Base-by-base conservation (phyloP, 2,113 vertebrate species). In the Grus americana region DNA sequence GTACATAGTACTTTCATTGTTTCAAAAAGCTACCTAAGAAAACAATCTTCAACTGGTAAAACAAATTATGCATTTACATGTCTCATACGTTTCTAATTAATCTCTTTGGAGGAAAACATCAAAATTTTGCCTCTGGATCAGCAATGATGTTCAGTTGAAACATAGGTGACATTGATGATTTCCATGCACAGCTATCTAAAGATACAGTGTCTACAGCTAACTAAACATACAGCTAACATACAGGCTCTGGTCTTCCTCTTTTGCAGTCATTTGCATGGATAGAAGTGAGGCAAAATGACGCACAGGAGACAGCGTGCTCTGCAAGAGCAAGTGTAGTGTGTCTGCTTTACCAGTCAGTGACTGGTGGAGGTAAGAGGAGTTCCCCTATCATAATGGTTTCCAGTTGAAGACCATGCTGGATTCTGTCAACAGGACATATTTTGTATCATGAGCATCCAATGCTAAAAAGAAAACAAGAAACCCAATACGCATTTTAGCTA, bases 101-200 rank as follows among this genome's bases (percentile, higher is more conserved):
- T 40, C 55, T 63, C 0, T 38, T 72, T 44, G 30, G 47, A 54
- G 24, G 34, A 75, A 68, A 76, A 49, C 0, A 2, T 26, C 49
- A 75, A 44, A 72, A 20, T 61, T 76, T 86, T 76, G 30, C 19
- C 34, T 83, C 19, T 54, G 62, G 16, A 66, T 52, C 24, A 86
- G 47, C 18, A 83, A 1, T 14, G 24, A 50, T 14, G 11, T 67
- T 79, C 34, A 49, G 3, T 2, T 58, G 49, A 79, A 70, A 44
- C 0, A 1, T 0, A 66, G 49, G 17, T 46, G 29, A 38, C 44
- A 18, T 0, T 34, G 34, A 62, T 59, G n/a, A 50, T 76, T 70
- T 73, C 42, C n/a, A 47, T 18, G 17, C 15, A 29, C 42, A 38
- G 5, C 19, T 72, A n/a, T 23, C 12, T 79, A 73, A 85, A 70